A percentile compares a stretch with the other conserved stretches of the same genome.
Evolutionary conservation across 2,888 invertebrate genomes (phyloP).

Genomic region (Allophyes oxyacanthae): DNA sequence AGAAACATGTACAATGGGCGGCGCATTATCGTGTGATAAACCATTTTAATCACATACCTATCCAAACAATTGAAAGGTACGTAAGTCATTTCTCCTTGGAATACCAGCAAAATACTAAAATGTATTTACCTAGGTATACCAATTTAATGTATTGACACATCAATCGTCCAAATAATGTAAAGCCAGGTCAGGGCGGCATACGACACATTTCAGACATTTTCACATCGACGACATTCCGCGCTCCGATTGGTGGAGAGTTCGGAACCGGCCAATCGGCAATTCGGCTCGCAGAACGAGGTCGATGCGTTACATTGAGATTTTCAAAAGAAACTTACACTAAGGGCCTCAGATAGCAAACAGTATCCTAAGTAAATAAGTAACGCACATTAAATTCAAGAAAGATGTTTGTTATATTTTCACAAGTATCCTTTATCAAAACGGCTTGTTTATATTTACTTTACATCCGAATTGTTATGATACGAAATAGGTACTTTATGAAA

Average conservation of each 20-base stretch:
- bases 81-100: too few species aligned
- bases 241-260: too few species aligned
- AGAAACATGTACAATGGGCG: too few species aligned
- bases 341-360: constrained; percentile 42
- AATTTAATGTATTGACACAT: constrained; percentile 23
- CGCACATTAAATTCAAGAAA: constrained; percentile 39
- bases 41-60: too few species aligned
- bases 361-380: constrained; percentile 51
- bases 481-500: too few species aligned
- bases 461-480: constrained; percentile 1
- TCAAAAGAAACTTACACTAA: too few species aligned
- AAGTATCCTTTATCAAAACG: constrained; percentile 39
- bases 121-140: constrained; percentile 6
- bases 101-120: neutral
- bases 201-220: constrained; percentile 49
- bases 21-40: too few species aligned
- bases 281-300: too few species aligned
- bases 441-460: constrained; percentile 28
- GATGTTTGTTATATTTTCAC: constrained; percentile 36
- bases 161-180: constrained; percentile 24
- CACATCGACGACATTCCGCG: too few species aligned
- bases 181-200: constrained; percentile 21
- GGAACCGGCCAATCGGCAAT: too few species aligned
- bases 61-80: too few species aligned
- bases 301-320: too few species aligned